phyloP scores from a whole-genome alignment of 2,888 invertebrate species.

The Agrilus biguttatus region DNA sequence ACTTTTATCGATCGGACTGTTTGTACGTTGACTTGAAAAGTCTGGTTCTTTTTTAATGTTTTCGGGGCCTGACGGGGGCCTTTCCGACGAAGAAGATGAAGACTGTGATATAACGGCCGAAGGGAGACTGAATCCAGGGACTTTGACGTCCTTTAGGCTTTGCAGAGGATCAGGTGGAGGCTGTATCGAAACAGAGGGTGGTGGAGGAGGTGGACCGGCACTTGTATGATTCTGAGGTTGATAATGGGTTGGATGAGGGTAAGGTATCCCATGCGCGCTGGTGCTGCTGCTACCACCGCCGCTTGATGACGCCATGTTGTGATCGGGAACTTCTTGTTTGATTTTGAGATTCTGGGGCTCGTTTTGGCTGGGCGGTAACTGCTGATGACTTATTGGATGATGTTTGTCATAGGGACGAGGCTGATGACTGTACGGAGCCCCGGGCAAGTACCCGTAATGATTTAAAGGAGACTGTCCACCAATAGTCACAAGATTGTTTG shows the following conservation, averaged over 20 bases:
- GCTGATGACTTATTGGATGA: slow-evolving; percentile 4
- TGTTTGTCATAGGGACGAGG: slow-evolving; percentile 21
- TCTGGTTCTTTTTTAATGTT: slow-evolving; percentile 66
- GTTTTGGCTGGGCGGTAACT: slow-evolving; percentile 23
- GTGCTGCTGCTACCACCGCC: not conserved
- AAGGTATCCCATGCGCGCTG: slow-evolving; percentile 3
- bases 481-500: slow-evolving; percentile 44
- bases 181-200: slow-evolving; percentile 7
- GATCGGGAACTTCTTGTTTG: slow-evolving; percentile 47
- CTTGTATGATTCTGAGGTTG: slow-evolving; percentile 1
- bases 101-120: slow-evolving; percentile 10
- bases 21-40: slow-evolving; percentile 14
- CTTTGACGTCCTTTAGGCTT: slow-evolving; percentile 66
- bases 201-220: slow-evolving; percentile 2
- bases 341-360: slow-evolving; percentile 62
- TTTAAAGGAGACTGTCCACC: slow-evolving; percentile 39
- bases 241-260: slow-evolving; percentile 2
- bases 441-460: slow-evolving; percentile 48
- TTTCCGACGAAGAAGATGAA: slow-evolving; percentile 18
- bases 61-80: slow-evolving; percentile 46
- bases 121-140: slow-evolving; percentile 50
- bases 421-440: slow-evolving; percentile 16
- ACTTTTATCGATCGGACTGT: slow-evolving; percentile 11
- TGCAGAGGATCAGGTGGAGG: slow-evolving; percentile 49
- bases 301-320: slow-evolving; percentile 15